phyloP scores from a whole-genome alignment of 2,797 vertebrate species.

The Morelia viridis region DNA sequence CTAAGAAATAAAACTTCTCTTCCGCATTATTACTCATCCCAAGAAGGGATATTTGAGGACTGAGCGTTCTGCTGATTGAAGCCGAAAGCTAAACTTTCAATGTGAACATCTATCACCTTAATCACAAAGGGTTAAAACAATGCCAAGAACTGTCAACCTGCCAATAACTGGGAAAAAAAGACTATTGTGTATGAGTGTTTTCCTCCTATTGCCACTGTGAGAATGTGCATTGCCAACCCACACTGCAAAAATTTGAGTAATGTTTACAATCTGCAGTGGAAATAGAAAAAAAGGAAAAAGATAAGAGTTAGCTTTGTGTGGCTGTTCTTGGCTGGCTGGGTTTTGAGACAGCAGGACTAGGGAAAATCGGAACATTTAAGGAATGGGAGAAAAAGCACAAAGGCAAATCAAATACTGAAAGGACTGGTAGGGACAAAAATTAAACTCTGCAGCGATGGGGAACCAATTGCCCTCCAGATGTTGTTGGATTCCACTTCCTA shows the following conservation, averaged over 20 bases:
- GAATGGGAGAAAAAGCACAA: constrained; percentile 1
- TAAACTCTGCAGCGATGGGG: neutral
- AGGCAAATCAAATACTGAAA: constrained; percentile 6
- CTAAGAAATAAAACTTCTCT: constrained; percentile 8
- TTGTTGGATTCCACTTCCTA: neutral
- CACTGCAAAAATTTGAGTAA: constrained; percentile 36
- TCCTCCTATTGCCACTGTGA: constrained; percentile 25
- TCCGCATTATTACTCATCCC: neutral
- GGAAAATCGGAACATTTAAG: neutral
- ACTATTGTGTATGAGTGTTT: constrained; percentile 18
- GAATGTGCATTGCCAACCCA: constrained; percentile 38
- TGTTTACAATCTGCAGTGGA: constrained; percentile 34
- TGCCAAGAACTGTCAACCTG: constrained; percentile 24
- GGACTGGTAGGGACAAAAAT: neutral
- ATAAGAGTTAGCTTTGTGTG: constrained; percentile 19
- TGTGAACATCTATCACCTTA: neutral
- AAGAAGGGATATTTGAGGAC: constrained; percentile 14
- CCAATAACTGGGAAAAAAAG: constrained; percentile 20
- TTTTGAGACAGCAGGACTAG: neutral
- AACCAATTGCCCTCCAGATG: neutral
- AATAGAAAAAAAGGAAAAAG: constrained; percentile 14
- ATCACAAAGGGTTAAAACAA: constrained; percentile 23
- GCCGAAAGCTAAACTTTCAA: constrained; percentile 27
- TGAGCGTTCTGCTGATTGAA: neutral
- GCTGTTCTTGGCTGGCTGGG: neutral